Evolutionary conservation across 2,797 vertebrate species (phyloP), one percentile per base, ranked within the genome.

Genomic region (Sebastolobus altivelis): DNA sequence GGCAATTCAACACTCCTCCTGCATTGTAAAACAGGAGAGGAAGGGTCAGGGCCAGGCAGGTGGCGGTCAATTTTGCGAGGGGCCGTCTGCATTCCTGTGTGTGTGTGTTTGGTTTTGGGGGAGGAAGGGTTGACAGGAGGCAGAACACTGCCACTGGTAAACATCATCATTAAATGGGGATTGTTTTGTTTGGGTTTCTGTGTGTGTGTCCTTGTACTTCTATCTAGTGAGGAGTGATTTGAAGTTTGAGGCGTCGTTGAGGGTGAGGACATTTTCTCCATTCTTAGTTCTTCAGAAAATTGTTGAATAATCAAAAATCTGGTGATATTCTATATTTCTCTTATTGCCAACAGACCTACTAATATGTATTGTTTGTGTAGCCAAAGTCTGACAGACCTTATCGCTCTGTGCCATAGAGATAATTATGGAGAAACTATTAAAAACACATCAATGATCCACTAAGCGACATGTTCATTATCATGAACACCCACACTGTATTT

Each of bases 1-100:
- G 84, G 94, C 88, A 94, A 94, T 94, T 87, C 83, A 92, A 94
- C 92, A 93, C 93, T 89, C 81, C 55, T 80, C 46, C 72, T 85
- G 85, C 85, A 87, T 88, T 86, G 76, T 85, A 80, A 92, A 89
- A 55, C 65, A 77, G 80, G 72, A 79, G 81, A 52, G 78, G 75
- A 65, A 37, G 78, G 83, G 81, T 81, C 82, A 81, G 77, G 80
- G 76, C 81, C 73, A 76, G 80, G 81, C 86, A 93, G 94, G 89
- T 92, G 89, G 80, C 71, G 68, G 86, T 88, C 89, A 90, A 22
- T 77, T 90, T 55, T 81, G 77, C 16, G 12, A 46, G 87, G 80
- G 78, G 37, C 70, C 13, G 40, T 88, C 77, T 89, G 66, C 75
- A 83, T 88, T 82, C 79, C 69, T 81, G 22, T 65, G 46, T 65